phyloP scores from a whole-genome alignment of 2,888 invertebrate species.

The Cabera pusaria region DNA sequence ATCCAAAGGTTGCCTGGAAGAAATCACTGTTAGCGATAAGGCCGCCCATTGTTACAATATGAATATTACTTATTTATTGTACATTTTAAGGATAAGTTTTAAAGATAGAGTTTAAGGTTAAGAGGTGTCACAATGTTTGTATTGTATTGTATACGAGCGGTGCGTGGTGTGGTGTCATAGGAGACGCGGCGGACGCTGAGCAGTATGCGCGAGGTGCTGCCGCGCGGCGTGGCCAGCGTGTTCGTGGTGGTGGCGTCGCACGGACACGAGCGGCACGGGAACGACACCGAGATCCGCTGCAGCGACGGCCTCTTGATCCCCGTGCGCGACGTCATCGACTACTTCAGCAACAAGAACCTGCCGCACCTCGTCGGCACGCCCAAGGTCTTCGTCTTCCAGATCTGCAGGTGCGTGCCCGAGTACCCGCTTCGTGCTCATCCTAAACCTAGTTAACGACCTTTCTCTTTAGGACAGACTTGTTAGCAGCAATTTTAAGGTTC shows the following conservation, averaged over 20 bases:
- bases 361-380: constrained; percentile 83
- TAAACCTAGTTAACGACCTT: too few relatives aligned
- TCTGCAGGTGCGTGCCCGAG: constrained; percentile 87
- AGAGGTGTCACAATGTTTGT: too few relatives aligned
- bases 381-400: constrained; percentile 89
- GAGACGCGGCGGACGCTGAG: constrained; percentile 66
- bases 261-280: constrained; percentile 73
- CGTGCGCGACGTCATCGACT: constrained; percentile 79
- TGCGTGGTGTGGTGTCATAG: constrained; percentile 34
- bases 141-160: constrained; percentile 12
- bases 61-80: too few relatives aligned
- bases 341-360: constrained; percentile 83
- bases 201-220: constrained; percentile 56
- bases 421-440: constrained; percentile 18
- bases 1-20: too few relatives aligned
- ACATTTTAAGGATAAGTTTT: too few relatives aligned
- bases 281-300: constrained; percentile 84
- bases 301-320: constrained; percentile 78
- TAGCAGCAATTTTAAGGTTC: too few relatives aligned
- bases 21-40: too few relatives aligned
- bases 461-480: too few relatives aligned
- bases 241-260: constrained; percentile 87
- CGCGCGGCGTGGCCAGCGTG: constrained; percentile 79
- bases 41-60: too few relatives aligned
- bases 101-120: too few relatives aligned